Percentiles rank a stretch among this genome's conserved stretches.
phyloP scores from a whole-genome alignment of 2,797 vertebrate genomes.

The Lutjanus argentimaculatus region DNA sequence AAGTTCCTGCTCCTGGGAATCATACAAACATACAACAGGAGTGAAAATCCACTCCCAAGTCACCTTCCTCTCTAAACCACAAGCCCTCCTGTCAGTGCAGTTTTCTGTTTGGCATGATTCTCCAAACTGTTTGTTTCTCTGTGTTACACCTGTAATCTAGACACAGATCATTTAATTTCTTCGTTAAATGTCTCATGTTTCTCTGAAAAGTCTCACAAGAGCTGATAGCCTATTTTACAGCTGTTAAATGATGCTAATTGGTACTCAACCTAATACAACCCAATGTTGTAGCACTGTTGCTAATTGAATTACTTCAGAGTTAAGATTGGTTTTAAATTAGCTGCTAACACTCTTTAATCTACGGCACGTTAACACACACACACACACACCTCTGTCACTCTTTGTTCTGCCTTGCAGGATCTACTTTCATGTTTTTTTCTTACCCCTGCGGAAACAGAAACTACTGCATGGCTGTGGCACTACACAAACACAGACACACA shows the following conservation, averaged over 20 bases:
- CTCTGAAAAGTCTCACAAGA: neutral
- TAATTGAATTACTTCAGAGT: neutral
- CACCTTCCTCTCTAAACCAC: too few relatives aligned
- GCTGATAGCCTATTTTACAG: neutral
- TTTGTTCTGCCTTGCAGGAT: slow-evolving; percentile 20
- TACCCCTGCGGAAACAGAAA: slow-evolving; percentile 35
- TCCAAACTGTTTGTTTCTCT: neutral
- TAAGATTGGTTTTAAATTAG: slow-evolving; percentile 7
- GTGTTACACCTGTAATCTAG: neutral
- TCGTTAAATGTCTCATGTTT: neutral
- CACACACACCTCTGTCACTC: neutral
- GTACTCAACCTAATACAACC: neutral
- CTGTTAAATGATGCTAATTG: neutral
- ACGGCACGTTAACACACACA: slow-evolving; percentile 24
- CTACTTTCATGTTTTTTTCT: neutral
- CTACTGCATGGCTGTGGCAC: neutral
- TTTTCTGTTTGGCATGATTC: neutral
- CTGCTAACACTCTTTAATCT: slow-evolving; percentile 8
- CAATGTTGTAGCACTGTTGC: neutral
- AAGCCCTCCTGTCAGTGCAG: neutral
- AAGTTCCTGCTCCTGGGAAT: too few relatives aligned
- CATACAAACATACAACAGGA: too few relatives aligned
- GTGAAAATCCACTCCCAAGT: too few relatives aligned
- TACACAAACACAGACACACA: slow-evolving; percentile 24
- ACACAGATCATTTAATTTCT: neutral